Evolutionary conservation across 2,113 vertebrate species (phyloP).

Genomic region (Hystrix brachyura): DNA sequence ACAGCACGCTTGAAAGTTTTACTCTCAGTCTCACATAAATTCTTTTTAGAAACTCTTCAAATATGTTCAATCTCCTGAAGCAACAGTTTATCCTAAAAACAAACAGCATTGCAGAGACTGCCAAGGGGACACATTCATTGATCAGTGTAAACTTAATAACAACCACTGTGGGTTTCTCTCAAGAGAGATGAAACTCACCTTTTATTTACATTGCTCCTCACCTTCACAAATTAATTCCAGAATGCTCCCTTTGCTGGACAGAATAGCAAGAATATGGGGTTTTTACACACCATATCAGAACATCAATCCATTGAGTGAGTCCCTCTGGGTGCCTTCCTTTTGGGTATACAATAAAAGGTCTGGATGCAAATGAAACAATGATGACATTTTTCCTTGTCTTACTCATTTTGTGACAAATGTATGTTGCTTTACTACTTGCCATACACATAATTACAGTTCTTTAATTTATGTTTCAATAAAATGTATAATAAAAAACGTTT

Average conservation of each 20-base stretch:
- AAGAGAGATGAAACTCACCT: neutral
- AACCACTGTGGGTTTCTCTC: neutral
- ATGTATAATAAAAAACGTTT: slow-evolving; percentile 89
- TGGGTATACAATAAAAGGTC: slow-evolving; percentile 64
- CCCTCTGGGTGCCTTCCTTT: slow-evolving; percentile 47
- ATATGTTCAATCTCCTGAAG: neutral
- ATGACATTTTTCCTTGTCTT: slow-evolving; percentile 83
- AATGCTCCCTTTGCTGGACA: slow-evolving; percentile 15
- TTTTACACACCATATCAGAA: slow-evolving; percentile 2
- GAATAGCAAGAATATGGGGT: slow-evolving; percentile 6
- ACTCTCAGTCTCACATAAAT: neutral
- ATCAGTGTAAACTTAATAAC: slow-evolving; percentile 12
- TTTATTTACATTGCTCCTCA: slow-evolving; percentile 38
- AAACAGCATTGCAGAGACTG: neutral
- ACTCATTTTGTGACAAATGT: slow-evolving; percentile 86
- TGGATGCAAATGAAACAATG: slow-evolving; percentile 76
- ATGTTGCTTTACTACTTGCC: slow-evolving; percentile 86
- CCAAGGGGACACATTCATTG: neutral
- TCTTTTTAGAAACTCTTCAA: slow-evolving; percentile 3
- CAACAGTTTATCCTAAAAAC: slow-evolving; percentile 9
- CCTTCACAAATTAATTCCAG: slow-evolving; percentile 55
- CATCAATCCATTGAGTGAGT: slow-evolving; percentile 34
- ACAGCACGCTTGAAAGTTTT: slow-evolving; percentile 13
- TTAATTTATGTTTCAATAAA: slow-evolving; percentile 92
- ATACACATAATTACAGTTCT: slow-evolving; percentile 88